Conservation (phyloP, 2,888 invertebrate genomes). For the Uloborus plumipes region DNA sequence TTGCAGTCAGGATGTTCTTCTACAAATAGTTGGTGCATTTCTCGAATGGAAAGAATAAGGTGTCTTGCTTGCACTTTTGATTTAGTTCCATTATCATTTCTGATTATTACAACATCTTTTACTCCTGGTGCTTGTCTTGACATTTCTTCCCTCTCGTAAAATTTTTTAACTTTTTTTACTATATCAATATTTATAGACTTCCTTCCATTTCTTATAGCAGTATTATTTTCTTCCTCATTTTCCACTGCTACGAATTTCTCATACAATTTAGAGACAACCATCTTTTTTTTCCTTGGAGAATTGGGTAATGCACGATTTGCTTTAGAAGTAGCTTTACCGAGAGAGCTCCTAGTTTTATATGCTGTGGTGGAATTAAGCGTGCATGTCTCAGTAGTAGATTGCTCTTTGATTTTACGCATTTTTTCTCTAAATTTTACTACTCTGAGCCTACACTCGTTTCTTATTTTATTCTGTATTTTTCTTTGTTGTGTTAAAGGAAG, state of each 20-base stretch:
- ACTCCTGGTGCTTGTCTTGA: conserved; percentile 1
- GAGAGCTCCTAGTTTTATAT: not conserved
- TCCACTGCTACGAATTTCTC: conserved; percentile 2
- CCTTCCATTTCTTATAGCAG: too few relatives aligned
- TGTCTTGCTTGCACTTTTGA: conserved; percentile 12
- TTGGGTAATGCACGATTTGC: not conserved
- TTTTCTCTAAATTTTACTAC: not conserved
- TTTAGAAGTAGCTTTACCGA: conserved; percentile 6
- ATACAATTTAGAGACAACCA: conserved; percentile 8
- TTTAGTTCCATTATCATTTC: not conserved
- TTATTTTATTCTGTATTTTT: not conserved
- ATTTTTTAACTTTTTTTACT: too few relatives aligned
- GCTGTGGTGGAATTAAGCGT: not conserved
- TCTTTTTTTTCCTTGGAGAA: conserved; percentile 5
- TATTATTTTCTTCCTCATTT: not conserved
- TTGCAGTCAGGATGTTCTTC: not conserved
- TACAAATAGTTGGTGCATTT: not conserved
- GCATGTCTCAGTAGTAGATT: not conserved
- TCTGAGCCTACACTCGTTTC: not conserved
- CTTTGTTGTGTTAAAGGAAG: not conserved
- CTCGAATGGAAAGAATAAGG: conserved; percentile 9
- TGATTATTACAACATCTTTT: conserved; percentile 2
- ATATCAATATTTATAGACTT: too few relatives aligned
- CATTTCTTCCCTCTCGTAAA: not conserved
- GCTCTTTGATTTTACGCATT: not conserved